phyloP scores from a whole-genome alignment of 2,797 vertebrate species.

The Xiphophorus birchmanni region DNA sequence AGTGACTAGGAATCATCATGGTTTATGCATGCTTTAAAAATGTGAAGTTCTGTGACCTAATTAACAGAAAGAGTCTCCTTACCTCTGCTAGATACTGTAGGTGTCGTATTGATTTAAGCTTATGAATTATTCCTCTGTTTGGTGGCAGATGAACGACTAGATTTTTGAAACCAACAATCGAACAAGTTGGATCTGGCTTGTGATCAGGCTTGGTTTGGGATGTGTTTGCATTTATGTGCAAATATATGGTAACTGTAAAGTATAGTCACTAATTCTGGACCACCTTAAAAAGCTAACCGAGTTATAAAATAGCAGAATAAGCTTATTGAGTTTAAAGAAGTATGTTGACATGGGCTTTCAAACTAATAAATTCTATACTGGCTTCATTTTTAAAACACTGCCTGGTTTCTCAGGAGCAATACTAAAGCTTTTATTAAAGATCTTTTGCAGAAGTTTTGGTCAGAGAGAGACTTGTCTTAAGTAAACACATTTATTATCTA shows the following conservation, averaged over 20 bases:
- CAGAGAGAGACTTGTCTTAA: neutral
- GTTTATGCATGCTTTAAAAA: neutral
- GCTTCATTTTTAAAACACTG: neutral
- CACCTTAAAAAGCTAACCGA: neutral
- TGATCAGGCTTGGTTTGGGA: neutral
- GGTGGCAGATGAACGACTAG: neutral
- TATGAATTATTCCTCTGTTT: neutral
- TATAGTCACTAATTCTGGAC: neutral
- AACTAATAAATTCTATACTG: neutral
- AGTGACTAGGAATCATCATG: neutral
- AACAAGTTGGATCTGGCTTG: neutral
- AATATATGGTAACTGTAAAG: neutral
- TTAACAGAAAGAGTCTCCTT: neutral
- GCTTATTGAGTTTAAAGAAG: neutral
- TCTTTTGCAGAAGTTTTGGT: neutral
- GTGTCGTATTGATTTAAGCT: neutral
- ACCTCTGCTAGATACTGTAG: neutral
- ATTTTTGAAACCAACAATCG: neutral
- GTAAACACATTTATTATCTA: neutral
- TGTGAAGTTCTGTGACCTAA: neutral
- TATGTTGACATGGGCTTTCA: neutral
- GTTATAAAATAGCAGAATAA: neutral
- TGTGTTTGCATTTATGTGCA: too few species aligned
- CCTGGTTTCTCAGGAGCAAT: neutral
- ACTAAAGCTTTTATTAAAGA: neutral